A percentile compares a stretch with the other conserved stretches of the same genome.
Evolutionary conservation across 2,113 vertebrate species (phyloP).

Genomic region (Triplophysa tibetana): DNA sequence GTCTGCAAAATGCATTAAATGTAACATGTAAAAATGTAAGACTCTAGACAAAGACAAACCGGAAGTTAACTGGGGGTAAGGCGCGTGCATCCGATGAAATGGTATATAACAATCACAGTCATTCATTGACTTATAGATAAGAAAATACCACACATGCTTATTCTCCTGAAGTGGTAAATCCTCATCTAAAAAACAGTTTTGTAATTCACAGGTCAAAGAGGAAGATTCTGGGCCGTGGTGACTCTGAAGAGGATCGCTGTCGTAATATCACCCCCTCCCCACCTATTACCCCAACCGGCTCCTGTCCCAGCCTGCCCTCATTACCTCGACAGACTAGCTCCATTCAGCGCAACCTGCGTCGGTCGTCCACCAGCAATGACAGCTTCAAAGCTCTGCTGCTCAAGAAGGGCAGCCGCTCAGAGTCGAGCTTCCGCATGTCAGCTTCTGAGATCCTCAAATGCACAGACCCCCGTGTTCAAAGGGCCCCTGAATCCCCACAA

Average conservation of each 20-base stretch:
- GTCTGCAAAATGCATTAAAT: too few relatives aligned
- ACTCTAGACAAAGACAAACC: too few relatives aligned
- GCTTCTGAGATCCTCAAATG: conserved; percentile 85
- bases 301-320: conserved; percentile 66
- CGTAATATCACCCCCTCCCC: conserved; percentile 72
- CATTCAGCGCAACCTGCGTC: conserved; percentile 69
- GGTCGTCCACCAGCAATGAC: conserved; percentile 80
- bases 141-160: neutral
- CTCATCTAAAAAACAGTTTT: conserved; percentile 6
- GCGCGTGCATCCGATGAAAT: too few relatives aligned
- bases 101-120: too few relatives aligned
- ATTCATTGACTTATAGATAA: too few relatives aligned
- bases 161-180: too few relatives aligned
- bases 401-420: conserved; percentile 84
- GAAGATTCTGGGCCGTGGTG: conserved; percentile 89
- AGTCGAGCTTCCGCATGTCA: conserved; percentile 82
- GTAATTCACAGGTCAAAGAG: conserved; percentile 84
- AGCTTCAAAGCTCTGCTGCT: conserved; percentile 92
- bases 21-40: too few relatives aligned
- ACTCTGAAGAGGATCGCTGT: conserved; percentile 78
- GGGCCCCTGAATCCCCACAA: conserved; percentile 54
- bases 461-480: conserved; percentile 76
- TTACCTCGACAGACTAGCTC: conserved; percentile 72
- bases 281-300: conserved; percentile 74
- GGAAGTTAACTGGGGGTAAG: too few relatives aligned